Conservation (phyloP, 2,113 vertebrate species). For the Nycticebus coucang region DNA sequence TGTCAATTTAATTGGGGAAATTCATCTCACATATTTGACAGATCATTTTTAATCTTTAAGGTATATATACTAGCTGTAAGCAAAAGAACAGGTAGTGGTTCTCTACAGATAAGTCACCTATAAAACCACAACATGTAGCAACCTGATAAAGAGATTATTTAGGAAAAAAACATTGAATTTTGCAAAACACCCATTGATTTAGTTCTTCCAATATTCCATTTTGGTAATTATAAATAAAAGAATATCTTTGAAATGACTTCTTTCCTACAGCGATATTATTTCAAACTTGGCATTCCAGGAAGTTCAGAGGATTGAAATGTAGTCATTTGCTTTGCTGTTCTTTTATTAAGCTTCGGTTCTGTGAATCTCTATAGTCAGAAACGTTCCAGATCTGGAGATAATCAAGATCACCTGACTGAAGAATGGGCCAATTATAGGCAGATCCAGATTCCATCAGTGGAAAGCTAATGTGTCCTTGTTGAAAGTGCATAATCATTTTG, state of each 20-base stretch:
- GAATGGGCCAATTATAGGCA: conserved; percentile 86
- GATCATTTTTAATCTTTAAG: background rate
- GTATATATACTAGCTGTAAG: background rate
- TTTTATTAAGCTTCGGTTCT: conserved; percentile 55
- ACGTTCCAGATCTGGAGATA: conserved; percentile 84
- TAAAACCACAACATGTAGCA: background rate
- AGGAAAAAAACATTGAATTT: background rate
- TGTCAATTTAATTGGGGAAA: conserved; percentile 14
- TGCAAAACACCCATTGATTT: conserved; percentile 27
- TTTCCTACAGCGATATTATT: conserved; percentile 42
- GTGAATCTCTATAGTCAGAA: conserved; percentile 55
- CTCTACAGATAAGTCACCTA: background rate
- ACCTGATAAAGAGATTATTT: background rate
- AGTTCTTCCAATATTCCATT: background rate
- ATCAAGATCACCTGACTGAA: conserved; percentile 87
- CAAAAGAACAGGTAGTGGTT: background rate
- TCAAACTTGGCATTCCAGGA: conserved; percentile 48
- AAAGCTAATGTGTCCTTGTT: conserved; percentile 90
- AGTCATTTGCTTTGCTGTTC: conserved; percentile 40
- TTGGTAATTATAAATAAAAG: conserved; percentile 56
- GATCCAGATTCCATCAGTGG: conserved; percentile 85
- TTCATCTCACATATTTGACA: background rate
- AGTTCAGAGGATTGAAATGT: conserved; percentile 17
- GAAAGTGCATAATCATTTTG: conserved; percentile 87
- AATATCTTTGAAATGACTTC: conserved; percentile 7